Conservation (phyloP, 2,113 vertebrate genomes). For the Numida meleagris region DNA sequence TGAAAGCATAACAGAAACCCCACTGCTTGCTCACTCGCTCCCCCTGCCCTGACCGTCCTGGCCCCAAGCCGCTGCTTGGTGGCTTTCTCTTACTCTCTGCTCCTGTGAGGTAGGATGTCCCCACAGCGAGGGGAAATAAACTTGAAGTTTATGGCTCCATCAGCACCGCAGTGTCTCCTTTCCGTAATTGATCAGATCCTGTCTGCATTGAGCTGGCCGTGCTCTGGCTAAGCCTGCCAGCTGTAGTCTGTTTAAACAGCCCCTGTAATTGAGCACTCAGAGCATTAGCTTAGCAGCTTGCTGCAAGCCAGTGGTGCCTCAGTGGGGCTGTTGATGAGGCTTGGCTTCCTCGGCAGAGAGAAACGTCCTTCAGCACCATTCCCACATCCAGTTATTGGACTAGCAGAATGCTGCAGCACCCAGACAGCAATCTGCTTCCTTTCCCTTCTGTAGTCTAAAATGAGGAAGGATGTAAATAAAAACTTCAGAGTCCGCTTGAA, state of each 20-base stretch:
- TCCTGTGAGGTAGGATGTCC: not conserved
- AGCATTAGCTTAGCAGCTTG: not conserved
- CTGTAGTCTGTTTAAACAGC: slow-evolving; percentile 16
- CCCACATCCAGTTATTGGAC: not conserved
- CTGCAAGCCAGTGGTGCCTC: not conserved
- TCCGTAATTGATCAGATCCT: not conserved
- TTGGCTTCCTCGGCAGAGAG: slow-evolving; percentile 12
- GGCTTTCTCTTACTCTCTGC: not conserved
- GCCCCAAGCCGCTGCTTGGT: not conserved
- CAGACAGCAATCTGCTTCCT: not conserved
- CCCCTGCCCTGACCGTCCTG: not conserved
- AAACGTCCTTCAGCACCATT: not conserved
- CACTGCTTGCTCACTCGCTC: not conserved
- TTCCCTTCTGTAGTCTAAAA: slow-evolving; percentile 19
- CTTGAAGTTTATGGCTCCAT: not conserved
- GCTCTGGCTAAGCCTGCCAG: not conserved
- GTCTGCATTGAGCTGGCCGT: not conserved
- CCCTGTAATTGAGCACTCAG: slow-evolving; percentile 13
- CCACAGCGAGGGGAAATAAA: not conserved
- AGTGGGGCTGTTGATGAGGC: slow-evolving; percentile 15
- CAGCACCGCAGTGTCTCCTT: not conserved
- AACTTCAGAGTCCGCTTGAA: not conserved
- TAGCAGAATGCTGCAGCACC: not conserved
- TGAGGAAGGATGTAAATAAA: not conserved
- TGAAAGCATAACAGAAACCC: not conserved